phyloP scores from a whole-genome alignment of 2,888 invertebrate genomes.

The Lithophane socia region DNA sequence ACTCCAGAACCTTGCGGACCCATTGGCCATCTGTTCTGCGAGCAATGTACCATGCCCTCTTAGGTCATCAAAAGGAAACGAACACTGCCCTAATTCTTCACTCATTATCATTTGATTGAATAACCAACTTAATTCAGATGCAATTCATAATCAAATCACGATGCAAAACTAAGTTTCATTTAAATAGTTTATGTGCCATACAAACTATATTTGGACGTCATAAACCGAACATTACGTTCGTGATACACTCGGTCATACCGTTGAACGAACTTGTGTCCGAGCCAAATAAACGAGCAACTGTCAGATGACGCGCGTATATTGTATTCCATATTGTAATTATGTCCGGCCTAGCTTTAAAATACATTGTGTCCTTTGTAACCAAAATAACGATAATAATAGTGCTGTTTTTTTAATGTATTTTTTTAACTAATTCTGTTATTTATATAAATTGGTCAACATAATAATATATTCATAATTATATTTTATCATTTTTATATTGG shows the following conservation, averaged over 20 bases:
- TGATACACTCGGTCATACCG: conserved; percentile 60
- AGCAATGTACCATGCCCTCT: background rate
- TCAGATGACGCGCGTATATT: conserved; percentile 44
- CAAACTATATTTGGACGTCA: conserved; percentile 59
- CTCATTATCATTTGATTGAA: conserved; percentile 5
- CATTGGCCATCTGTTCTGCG: background rate
- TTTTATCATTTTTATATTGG: no score
- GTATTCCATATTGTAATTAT: conserved; percentile 42
- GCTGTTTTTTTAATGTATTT: conserved; percentile 21
- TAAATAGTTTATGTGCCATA: conserved; percentile 49
- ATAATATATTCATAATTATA: background rate
- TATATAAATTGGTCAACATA: conserved; percentile 33
- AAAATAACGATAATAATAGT: conserved; percentile 24
- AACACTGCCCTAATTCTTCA: background rate
- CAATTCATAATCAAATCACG: conserved; percentile 44
- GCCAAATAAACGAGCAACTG: conserved; percentile 47
- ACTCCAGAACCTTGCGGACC: background rate
- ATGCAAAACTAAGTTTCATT: conserved; percentile 39
- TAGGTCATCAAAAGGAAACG: background rate
- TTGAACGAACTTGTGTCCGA: conserved; percentile 46
- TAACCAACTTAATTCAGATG: conserved; percentile 7
- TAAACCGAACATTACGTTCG: conserved; percentile 43
- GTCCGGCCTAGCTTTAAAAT: conserved; percentile 45
- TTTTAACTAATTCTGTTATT: conserved; percentile 15
- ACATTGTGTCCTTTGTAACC: conserved; percentile 42